A percentile compares a stretch with the other conserved stretches of the same genome.
These are phyloP conservation scores for Panagrolaimus sp. DNA, from an alignment of 1,140 invertebrate species.

Conservation along the genomic window DNA sequence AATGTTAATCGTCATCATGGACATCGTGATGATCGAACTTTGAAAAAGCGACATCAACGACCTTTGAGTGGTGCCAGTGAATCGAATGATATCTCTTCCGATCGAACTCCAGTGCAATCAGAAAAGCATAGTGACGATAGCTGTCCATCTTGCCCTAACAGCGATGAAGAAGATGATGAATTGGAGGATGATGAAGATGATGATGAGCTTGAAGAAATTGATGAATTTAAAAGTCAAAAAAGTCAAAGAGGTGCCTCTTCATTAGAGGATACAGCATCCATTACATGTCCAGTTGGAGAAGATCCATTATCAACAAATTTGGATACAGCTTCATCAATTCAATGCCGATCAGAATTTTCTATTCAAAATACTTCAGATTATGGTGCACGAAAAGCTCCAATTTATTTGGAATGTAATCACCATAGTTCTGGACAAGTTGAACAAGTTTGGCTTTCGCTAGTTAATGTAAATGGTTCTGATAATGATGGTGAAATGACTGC, in stretches of 20 bases:
- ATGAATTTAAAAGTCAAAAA: slow-evolving; percentile 55
- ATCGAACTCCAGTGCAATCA: slow-evolving; percentile 46
- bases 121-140: slow-evolving; percentile 44
- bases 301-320: slow-evolving; percentile 26
- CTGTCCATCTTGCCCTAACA: slow-evolving; percentile 21
- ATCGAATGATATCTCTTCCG: slow-evolving; percentile 49
- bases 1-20: not conserved
- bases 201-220: slow-evolving; percentile 15
- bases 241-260: slow-evolving; percentile 34
- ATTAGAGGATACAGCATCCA: slow-evolving; percentile 23
- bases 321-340: slow-evolving; percentile 45
- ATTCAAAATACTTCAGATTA: slow-evolving; percentile 20
- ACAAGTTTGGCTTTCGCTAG: slow-evolving; percentile 71
- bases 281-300: not conserved
- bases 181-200: slow-evolving; percentile 41
- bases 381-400: slow-evolving; percentile 16
- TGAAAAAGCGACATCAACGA: not conserved
- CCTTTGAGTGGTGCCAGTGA: slow-evolving; percentile 35
- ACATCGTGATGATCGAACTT: too few species aligned
- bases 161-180: slow-evolving; percentile 34
- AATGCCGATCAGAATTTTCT: slow-evolving; percentile 40
- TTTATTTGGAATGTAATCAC: slow-evolving; percentile 73
- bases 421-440: slow-evolving; percentile 74
- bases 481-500: slow-evolving; percentile 58
- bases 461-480: slow-evolving; percentile 64